Base-by-base conservation (phyloP, 23 tunicate genomes). In the Diplosoma virens region DNA sequence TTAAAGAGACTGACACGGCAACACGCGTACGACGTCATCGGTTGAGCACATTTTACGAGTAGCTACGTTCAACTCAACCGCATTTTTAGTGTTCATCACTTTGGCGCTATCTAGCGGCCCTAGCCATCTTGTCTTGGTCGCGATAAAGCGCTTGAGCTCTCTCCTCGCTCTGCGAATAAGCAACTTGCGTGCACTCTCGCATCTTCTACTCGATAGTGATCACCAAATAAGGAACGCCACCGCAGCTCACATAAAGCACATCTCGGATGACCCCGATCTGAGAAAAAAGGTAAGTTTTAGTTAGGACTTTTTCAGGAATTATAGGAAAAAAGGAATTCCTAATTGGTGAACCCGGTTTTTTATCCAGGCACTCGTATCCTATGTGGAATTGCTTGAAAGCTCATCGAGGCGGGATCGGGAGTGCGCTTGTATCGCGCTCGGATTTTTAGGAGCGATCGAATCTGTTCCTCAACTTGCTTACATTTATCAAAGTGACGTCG, bases 41-140 rank as follows among this genome's bases (percentile, higher is more conserved):
- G n/a, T n/a, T n/a, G n/a, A n/a, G n/a, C n/a, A n/a, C n/a, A n/a
- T n/a, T n/a, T n/a, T n/a, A n/a, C n/a, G n/a, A n/a, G n/a, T n/a
- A n/a, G n/a, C n/a, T n/a, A n/a, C n/a, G n/a, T n/a, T n/a, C n/a
- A n/a, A n/a, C n/a, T n/a, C n/a, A n/a, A n/a, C n/a, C n/a, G n/a
- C n/a, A n/a, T n/a, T 74, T 75, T 6, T 71, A 92, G 97, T 92
- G 87, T 92, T 92, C 82, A 76, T 92, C 29, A 92, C 87, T 0
- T 67, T 87, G 21, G 73, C 84, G 1, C 68, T 92, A 29, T 34
- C 50, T 7, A 53, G 87, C 50, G 80, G 74, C 37, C 60, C 32
- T 59, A 36, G 30, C 6, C 54, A 81, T 27, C 65, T 92, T 25
- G 75, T 92, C 23, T 52, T 92, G 76, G 81, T 78, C 21, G 93